These are phyloP conservation scores for Urocyon cinereoargenteus DNA, from an alignment of 2,797 vertebrate genomes.

Conservation along the genomic window DNA sequence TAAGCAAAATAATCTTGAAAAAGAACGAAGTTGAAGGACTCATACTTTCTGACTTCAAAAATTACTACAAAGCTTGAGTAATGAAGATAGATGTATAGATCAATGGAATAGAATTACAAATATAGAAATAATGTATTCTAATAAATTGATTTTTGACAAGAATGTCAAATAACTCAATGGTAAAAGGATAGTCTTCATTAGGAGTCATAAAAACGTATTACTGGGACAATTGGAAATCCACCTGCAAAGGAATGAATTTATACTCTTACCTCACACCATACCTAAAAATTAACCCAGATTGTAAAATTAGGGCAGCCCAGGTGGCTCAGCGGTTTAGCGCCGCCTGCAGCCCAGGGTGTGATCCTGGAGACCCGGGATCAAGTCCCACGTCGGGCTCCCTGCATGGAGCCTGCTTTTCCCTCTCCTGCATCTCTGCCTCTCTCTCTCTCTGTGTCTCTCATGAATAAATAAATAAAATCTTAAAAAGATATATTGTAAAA, in stretches of 20 bases:
- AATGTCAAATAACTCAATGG: not conserved
- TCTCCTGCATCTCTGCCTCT: too few species aligned
- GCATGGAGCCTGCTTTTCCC: too few species aligned
- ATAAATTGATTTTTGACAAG: not conserved
- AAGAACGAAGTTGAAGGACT: not conserved
- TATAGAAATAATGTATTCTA: not conserved
- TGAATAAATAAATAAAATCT: too few species aligned
- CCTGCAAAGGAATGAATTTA: not conserved
- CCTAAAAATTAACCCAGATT: not conserved
- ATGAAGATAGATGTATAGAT: not conserved
- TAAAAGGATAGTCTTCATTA: not conserved
- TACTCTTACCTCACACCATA: not conserved
- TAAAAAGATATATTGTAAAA: too few species aligned
- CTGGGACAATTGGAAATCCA: not conserved
- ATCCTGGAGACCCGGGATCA: too few species aligned
- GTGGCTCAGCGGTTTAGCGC: too few species aligned
- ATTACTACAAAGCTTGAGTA: not conserved
- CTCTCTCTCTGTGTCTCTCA: too few species aligned
- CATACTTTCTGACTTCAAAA: not conserved
- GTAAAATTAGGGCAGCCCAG: too few species aligned
- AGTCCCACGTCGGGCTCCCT: too few species aligned
- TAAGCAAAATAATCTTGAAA: not conserved
- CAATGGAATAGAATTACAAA: not conserved
- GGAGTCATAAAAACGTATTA: not conserved
- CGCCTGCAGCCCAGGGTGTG: too few species aligned